These are phyloP conservation scores for Passer montanus DNA, from an alignment of 2,113 vertebrate genomes.

Conservation along the genomic window DNA sequence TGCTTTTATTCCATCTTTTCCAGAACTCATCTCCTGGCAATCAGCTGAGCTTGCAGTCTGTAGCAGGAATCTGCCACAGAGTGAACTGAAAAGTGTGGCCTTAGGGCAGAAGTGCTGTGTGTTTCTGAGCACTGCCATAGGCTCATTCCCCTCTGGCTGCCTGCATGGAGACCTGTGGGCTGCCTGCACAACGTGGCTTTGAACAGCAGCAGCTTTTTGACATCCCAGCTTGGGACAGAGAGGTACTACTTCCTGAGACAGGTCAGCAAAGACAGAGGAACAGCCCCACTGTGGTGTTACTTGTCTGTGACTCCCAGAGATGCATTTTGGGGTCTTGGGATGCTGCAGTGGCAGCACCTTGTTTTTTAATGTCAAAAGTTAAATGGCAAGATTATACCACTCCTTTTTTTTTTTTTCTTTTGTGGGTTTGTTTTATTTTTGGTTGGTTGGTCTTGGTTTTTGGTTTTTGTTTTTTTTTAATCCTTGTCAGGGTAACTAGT, in stretches of 20 bases:
- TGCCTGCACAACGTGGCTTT: neutral
- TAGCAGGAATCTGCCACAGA: neutral
- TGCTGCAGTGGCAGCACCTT: neutral
- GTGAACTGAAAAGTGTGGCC: neutral
- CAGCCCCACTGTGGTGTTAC: neutral
- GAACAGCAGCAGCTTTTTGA: neutral
- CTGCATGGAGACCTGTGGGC: neutral
- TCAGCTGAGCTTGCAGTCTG: neutral
- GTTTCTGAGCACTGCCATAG: neutral
- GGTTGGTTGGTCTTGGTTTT: neutral
- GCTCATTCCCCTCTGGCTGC: neutral
- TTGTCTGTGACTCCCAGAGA: neutral
- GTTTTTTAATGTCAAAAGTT: neutral
- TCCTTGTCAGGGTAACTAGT: neutral
- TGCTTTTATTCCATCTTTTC: neutral
- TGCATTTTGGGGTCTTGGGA: fast-evolving
- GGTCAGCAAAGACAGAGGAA: neutral
- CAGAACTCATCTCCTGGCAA: neutral
- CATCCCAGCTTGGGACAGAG: neutral
- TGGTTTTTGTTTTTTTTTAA: neutral
- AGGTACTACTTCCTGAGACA: neutral
- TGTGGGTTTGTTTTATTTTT: too few relatives aligned
- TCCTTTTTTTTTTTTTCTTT: neutral
- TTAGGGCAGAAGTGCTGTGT: neutral
- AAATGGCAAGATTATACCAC: neutral